A percentile compares a stretch with the other conserved stretches of the same genome.
These are phyloP conservation scores for Neosalanx taihuensis DNA, from an alignment of 2,797 vertebrate species.

Conservation along the genomic window DNA sequence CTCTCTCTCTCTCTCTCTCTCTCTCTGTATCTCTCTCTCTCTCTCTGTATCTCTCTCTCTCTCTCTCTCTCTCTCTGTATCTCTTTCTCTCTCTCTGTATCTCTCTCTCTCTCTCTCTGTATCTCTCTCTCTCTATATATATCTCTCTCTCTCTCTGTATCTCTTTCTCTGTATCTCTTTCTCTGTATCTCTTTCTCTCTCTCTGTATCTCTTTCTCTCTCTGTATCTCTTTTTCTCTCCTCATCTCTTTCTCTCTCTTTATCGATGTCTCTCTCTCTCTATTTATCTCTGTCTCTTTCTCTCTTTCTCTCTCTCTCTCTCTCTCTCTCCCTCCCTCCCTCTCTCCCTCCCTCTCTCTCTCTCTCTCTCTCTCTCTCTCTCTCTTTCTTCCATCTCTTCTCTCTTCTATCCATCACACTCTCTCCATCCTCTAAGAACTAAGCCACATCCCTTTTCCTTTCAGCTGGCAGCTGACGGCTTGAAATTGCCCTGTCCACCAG, in stretches of 20 bases:
- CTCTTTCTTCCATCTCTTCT: background rate
- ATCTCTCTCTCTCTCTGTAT: too few relatives aligned
- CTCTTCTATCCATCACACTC: slow-evolving; percentile 16
- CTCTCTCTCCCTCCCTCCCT: background rate
- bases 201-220: too few relatives aligned
- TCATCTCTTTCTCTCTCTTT: slow-evolving; percentile 21
- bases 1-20: background rate
- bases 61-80: too few relatives aligned
- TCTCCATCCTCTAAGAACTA: slow-evolving; percentile 54
- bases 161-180: background rate
- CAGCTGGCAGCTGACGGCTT: slow-evolving; percentile 67
- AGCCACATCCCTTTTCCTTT: slow-evolving; percentile 65
- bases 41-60: slow-evolving; percentile 25
- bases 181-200: slow-evolving; percentile 3
- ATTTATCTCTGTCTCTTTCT: too few relatives aligned
- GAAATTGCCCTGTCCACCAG: slow-evolving; percentile 51
- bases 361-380: background rate
- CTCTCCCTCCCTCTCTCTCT: background rate
- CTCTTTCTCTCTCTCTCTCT: too few relatives aligned
- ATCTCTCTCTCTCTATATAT: too few relatives aligned
- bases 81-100: too few relatives aligned
- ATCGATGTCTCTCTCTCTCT: too few relatives aligned
- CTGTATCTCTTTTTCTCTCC: too few relatives aligned
- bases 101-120: slow-evolving; percentile 22
- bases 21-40: background rate